These are phyloP conservation scores for Acrocyrtus sp. DNA, from an alignment of 2,888 invertebrate genomes.

Conservation along the genomic window DNA sequence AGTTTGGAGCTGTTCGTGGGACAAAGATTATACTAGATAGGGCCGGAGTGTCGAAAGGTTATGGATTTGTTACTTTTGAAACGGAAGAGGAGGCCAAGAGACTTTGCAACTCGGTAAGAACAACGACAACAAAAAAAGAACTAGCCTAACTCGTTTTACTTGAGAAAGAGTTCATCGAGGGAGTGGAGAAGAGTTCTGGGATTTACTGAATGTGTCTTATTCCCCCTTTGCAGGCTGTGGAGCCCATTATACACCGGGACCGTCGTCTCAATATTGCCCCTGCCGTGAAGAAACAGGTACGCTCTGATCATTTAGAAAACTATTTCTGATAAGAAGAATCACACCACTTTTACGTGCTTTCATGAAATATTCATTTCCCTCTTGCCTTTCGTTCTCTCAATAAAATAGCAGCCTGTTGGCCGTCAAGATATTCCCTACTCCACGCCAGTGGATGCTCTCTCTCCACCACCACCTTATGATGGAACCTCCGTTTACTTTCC, in stretches of 20 bases:
- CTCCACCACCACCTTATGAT: constrained; percentile 53
- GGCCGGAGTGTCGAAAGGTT: constrained; percentile 94
- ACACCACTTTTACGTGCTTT: not conserved
- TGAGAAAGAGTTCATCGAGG: not conserved
- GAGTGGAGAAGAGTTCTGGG: not conserved
- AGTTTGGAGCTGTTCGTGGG: constrained; percentile 83
- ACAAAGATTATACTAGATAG: constrained; percentile 95
- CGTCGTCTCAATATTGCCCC: constrained; percentile 87
- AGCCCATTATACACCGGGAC: constrained; percentile 72
- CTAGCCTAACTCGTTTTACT: not conserved
- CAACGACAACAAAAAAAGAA: constrained; percentile 24
- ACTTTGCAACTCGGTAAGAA: constrained; percentile 57
- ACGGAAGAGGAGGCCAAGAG: constrained; percentile 84
- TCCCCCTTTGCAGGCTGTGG: constrained; percentile 52
- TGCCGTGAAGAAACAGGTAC: constrained; percentile 84
- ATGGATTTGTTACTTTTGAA: constrained; percentile 87
- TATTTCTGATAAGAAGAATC: not conserved
- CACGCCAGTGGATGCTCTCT: constrained; percentile 44
- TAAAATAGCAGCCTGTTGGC: constrained; percentile 48
- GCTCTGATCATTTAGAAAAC: not conserved
- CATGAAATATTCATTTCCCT: not conserved
- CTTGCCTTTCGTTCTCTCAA: constrained; percentile 2
- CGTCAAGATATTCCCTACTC: constrained; percentile 50
- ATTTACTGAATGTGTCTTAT: constrained; percentile 4
- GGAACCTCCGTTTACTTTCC: constrained; percentile 49